These are phyloP conservation scores for Dipodomys merriami DNA, from an alignment of 2,113 vertebrate genomes.

Conservation along the genomic window DNA sequence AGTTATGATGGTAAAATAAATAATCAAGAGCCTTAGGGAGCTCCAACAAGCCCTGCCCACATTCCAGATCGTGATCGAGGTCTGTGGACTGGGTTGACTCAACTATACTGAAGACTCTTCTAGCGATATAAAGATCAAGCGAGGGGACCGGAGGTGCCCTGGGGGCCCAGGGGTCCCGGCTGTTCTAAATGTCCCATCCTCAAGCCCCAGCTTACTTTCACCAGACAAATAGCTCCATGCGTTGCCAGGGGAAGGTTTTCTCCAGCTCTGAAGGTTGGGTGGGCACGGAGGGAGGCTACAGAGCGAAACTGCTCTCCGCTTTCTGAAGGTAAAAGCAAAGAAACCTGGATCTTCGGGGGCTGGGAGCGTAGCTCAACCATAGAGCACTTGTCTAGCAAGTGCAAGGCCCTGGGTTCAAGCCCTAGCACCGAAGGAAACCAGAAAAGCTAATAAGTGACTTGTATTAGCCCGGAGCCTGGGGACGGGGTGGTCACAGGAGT, in stretches of 20 bases:
- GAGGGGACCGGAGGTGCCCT: background rate
- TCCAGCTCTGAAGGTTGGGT: background rate
- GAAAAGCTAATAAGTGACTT: background rate
- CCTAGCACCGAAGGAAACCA: background rate
- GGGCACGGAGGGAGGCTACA: rapidly evolving
- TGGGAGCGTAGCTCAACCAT: background rate
- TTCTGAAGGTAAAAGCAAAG: background rate
- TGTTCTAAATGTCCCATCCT: background rate
- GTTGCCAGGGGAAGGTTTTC: background rate
- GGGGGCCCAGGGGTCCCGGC: background rate
- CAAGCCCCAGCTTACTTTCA: background rate
- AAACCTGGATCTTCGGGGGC: rapidly evolving
- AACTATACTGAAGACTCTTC: rapidly evolving
- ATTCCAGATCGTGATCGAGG: constrained; percentile 8
- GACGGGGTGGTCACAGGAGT: background rate
- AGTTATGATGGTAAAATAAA: constrained; percentile 76
- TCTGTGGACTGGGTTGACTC: background rate
- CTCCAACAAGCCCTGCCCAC: background rate
- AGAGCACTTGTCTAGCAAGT: background rate
- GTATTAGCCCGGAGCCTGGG: background rate
- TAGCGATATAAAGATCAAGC: rapidly evolving
- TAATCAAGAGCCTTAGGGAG: constrained; percentile 51
- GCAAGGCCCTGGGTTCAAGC: background rate
- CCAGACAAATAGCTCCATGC: background rate
- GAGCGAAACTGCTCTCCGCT: background rate